Base-by-base conservation (phyloP, 1,140 invertebrate species). In the Aleiodes sp. region DNA sequence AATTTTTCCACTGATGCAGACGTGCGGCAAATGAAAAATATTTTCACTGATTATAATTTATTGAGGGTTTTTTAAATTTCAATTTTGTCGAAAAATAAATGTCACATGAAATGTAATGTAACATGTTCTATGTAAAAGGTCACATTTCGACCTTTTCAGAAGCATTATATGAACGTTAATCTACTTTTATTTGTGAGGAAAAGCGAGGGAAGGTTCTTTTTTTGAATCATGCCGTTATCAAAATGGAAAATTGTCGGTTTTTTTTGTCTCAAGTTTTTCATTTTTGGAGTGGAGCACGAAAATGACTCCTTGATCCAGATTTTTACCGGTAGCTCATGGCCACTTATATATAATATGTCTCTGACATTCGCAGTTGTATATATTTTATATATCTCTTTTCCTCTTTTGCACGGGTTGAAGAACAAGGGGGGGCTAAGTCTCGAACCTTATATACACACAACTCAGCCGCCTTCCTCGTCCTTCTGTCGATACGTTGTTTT, bases 291-390 rank as follows among this genome's bases (percentile, higher is more conserved):
- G 41, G 24, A 46, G 41, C 16, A 19, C 41, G 24, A 46, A 46
- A 79, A 79, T 79, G 76, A 76, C 75, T 75, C 73, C 77, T 78
- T 79, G 76, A 79, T 79, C 77, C 76, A 79, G 71, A 79, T 79
- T 79, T 79, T 79, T 79, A 75, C 75, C 73, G 77, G 76, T 77
- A 73, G 71, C 77, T 78, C 76, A 78, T 75, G 77, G 76, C 75
- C 76, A 77, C 64, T 73, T 79, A 77, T 77, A 77, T 76, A 79
- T 79, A 79, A 73, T 43, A 66, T 31, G 37, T 43, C 56, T 66
- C 57, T 28, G 57, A 19, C 39, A 46, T 52, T 57, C n/a, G 63
- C 61, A 28, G 28, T 60, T 10, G 37, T 43, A 43, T 21, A 39
- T 64, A 41, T 39, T n/a, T 33, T n/a, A 65, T 28, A 16, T 59